phyloP scores from a whole-genome alignment of 2,888 invertebrate species.

The Linnaemya vulpina region DNA sequence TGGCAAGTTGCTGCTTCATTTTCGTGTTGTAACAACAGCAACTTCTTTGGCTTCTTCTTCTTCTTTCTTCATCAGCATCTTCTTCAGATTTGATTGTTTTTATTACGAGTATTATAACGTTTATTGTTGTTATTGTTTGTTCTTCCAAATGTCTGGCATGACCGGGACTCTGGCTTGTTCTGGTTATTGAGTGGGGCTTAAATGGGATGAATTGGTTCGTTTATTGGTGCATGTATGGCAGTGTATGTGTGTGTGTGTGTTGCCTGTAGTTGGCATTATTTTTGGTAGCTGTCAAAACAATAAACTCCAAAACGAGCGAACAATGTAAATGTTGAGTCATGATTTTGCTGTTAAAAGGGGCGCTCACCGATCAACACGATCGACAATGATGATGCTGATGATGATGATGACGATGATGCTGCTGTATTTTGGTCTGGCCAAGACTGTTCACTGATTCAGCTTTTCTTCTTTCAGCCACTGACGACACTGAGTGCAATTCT shows the following conservation, averaged over 20 bases:
- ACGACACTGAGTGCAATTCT: conserved; percentile 69
- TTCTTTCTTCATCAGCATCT: conserved; percentile 20
- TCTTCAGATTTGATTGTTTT: conserved; percentile 59
- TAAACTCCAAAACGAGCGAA: conserved; percentile 82
- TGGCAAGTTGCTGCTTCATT: conserved; percentile 43
- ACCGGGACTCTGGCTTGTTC: conserved; percentile 34
- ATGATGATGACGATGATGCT: conserved; percentile 41
- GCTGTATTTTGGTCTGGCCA: conserved; percentile 41
- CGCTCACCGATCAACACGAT: conserved; percentile 82
- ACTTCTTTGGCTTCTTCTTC: background rate
- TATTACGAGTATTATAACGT: conserved; percentile 52
- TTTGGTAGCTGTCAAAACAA: conserved; percentile 79
- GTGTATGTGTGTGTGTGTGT: conserved; percentile 20
- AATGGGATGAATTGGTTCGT: conserved; percentile 59
- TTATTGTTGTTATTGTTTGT: conserved; percentile 48
- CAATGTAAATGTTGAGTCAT: conserved; percentile 82
- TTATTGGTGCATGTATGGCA: conserved; percentile 21
- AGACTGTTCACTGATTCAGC: conserved; percentile 29
- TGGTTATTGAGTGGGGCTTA: conserved; percentile 56
- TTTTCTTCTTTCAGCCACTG: conserved; percentile 49
- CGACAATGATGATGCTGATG: conserved; percentile 75
- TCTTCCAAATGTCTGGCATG: conserved; percentile 37
- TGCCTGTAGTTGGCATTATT: conserved; percentile 58
- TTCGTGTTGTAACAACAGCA: conserved; percentile 34
- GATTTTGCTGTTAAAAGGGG: conserved; percentile 82